Evolutionary conservation across 2,113 vertebrate species (phyloP), one percentile per base, ranked within the genome.

Genomic region (Tiliqua scincoides): DNA sequence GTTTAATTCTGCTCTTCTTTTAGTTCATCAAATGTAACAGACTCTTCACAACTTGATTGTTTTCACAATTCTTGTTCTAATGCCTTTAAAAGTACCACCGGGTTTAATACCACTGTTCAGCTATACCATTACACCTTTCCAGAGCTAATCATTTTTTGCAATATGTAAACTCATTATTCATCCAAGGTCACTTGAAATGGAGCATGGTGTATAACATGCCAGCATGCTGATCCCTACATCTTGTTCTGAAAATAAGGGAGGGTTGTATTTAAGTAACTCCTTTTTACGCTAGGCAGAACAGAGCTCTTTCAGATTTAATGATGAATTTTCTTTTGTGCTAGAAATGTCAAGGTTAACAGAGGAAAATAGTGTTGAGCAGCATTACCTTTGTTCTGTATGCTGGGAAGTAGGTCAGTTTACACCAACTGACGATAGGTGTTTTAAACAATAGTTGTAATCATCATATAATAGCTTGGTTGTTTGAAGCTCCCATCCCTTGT

Each of bases 1-100:
- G 52, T 77, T 77, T 77, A 77, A 68, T 84, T 77, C 35, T 76
- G 73, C 77, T 77, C 65, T 52, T 65, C 21, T 82, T 70, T 65
- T 54, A 20, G 77, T 85, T 67, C 73, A 85, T 20, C 76, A 85
- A 84, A 84, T 67, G 48, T 70, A 82, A 68, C 63, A 82, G 70
- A 82, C 68, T 63, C 27, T 68, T 82, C 63, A 70, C 65, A 82
- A 70, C 30, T 68, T 82, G 65, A 52, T 8, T 30, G 32, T 15
- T 85, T 85, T 85, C 25, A 18, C 32, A 57, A 40, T 68, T 40
- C 43, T 77, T 67, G 14, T 54, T 18, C n/a, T 68, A 67, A 84
- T 76, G 76, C 67, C 59, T 68, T 52, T 76, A 76, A 52, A 54
- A 57, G 61, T 80, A n/a, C 18, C 61, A 67, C 48, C n/a, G 27